Base-by-base conservation (phyloP, 30 jellyfish, hydroid and myxozoan genomes). In the Chrysaora quinquecirrha region DNA sequence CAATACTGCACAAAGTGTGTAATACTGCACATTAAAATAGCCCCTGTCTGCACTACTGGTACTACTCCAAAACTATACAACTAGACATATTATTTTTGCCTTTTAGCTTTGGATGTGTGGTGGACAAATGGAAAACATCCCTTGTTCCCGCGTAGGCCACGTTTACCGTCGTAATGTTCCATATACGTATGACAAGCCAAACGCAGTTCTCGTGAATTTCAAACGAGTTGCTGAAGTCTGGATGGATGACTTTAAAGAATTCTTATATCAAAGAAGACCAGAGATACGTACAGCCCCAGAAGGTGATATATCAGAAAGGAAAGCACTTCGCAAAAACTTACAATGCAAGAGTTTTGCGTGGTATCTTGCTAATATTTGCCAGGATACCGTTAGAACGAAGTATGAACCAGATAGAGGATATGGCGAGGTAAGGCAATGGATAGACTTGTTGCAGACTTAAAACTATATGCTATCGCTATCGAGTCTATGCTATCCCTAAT, bases 101-200 rank as follows among this genome's bases (percentile, higher is more conserved):
- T 82, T 71, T 1, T 70, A 95, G 99, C 87, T 95, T 18, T 95
- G 99, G 99, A 95, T 95, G 99, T 95, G 99, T 63, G 98, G 98
- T 18, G 99, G 99, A 9, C 87, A 81, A 48, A 89, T 95, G 98
- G 82, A 64, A 47, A 95, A 95, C 86, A 82, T 95, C 56, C 99
- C 99, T 2, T 95, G 99, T 47, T 95, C 99, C 12, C 96, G 97
- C 35, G 97, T 95, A 48, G 99, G 99, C 34, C 99, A 95, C 87
- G 99, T 95, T 54, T 95, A 95, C 78, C 94, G 99, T 0, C 78
- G 98, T 30, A 90, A 90, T 33, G 99, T 90, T 23, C 98, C 97
- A 4, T 89, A 89, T 71, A 84, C 98, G 28, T 84, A 90, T 89
- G 96, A 90, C 89, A 87, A 87, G 62, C 98, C 98, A 21, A 80